Conservation (phyloP, 2,113 vertebrate genomes). For the Pycnonotus jocosus region DNA sequence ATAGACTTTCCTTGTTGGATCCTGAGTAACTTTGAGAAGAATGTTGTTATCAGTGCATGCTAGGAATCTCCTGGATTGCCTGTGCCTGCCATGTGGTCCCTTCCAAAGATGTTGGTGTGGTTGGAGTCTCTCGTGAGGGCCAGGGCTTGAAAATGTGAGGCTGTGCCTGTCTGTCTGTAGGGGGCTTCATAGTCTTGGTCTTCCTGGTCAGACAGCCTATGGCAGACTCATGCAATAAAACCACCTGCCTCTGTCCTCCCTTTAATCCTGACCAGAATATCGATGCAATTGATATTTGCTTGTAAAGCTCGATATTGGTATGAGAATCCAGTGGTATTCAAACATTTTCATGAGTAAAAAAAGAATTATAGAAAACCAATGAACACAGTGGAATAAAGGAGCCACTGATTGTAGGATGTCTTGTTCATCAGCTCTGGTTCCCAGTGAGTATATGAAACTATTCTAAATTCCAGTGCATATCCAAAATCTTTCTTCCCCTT, state of each 20-base stretch:
- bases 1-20: rapidly evolving
- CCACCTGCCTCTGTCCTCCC: background rate
- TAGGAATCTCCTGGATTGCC: background rate
- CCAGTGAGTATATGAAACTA: background rate
- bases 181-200: background rate
- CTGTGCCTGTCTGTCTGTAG: background rate
- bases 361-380: background rate
- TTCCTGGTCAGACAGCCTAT: background rate
- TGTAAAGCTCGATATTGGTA: background rate
- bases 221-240: background rate
- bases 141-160: rapidly evolving
- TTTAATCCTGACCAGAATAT: background rate
- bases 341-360: background rate
- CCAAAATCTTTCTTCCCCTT: background rate
- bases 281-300: background rate
- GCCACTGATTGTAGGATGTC: background rate
- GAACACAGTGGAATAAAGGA: rapidly evolving
- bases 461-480: background rate
- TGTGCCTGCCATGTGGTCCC: background rate
- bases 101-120: background rate
- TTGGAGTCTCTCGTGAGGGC: background rate
- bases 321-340: background rate
- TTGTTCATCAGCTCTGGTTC: background rate
- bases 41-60: background rate
- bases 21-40: background rate